These are phyloP conservation scores for Rhabdomys pumilio DNA, from an alignment of 2,797 vertebrate genomes.

Conservation along the genomic window DNA sequence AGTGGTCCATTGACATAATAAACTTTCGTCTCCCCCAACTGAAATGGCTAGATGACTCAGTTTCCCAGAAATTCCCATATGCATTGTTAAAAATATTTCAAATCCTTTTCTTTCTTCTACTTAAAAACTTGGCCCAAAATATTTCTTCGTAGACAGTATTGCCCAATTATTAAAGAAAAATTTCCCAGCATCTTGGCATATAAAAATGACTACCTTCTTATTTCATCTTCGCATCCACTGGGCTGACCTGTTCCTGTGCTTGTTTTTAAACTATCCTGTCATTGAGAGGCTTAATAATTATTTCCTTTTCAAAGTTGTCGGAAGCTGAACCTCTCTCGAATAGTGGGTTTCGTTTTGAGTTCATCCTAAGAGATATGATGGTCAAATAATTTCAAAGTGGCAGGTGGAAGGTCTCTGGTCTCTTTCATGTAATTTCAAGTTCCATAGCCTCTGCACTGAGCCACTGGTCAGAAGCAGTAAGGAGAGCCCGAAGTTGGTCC, in stretches of 20 bases:
- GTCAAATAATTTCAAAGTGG: not conserved
- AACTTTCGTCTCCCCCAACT: not conserved
- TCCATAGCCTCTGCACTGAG: not conserved
- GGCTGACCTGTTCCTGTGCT: not conserved
- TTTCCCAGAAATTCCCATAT: not conserved
- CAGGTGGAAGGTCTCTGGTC: not conserved
- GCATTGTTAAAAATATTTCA: not conserved
- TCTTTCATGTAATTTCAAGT: conserved; percentile 4
- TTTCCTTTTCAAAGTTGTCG: not conserved
- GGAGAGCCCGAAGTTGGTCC: not conserved
- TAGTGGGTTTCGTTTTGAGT: not conserved
- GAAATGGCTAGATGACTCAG: not conserved
- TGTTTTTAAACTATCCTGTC: not conserved
- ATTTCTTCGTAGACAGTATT: not conserved
- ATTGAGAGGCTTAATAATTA: conserved; percentile 21
- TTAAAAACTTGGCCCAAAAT: conserved; percentile 17
- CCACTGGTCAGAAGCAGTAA: not conserved
- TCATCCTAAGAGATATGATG: conserved; percentile 31
- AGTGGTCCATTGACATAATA: not conserved
- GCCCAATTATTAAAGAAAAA: conserved; percentile 7
- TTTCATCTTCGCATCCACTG: not conserved
- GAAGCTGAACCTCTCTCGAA: conserved; percentile 16
- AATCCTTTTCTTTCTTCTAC: not conserved
- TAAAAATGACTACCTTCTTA: not conserved
- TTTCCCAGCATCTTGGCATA: not conserved